Base-by-base conservation (phyloP, 1,140 invertebrate genomes). In the Bombus confusus region DNA sequence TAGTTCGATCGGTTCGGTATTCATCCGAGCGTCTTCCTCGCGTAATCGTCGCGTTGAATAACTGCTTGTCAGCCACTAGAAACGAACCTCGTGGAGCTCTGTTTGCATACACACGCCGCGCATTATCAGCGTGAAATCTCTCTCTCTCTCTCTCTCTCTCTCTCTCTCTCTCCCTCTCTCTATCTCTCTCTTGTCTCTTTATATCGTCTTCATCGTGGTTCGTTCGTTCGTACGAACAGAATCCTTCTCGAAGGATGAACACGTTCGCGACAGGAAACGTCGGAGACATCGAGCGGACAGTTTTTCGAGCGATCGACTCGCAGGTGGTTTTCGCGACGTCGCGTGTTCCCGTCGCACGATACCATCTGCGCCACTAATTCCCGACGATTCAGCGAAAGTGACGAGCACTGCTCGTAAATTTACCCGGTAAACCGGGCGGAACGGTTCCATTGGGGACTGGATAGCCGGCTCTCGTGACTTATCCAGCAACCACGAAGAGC, bases 381-480 rank as follows among this genome's bases (percentile, higher is more conserved):
- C 69, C 76, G 77, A 64, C 68, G 83, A 85, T 85, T 78, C 59
- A 80, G 83, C 83, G 77, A 85, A 85, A 85, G 83, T 85, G 83
- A 85, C 68, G 83, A 85, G 76, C 66, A 1, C 37, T 2, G 83
- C n/a, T 85, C 83, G 83, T 85, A 85, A 85, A 85, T 85, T 85
- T 72, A 34, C 41, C 43, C 83, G 39, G 83, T 34, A 25, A 52
- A 80, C 52, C 83, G 66, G 66, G 37, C 47, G 52, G 71, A 85
- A 62, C 83, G 83, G 79, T 79, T 62, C 83, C 68, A 68, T 52
- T 81, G 76, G 83, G 57, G 76, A 79, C 83, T 37, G 83, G 83
- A 62, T 31, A 31, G 34, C 2, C 62, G 25, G 10, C 31, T 43
- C 76, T 85, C 83, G 83, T 85, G 83, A 85, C 83, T 85, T 85